phyloP scores from a whole-genome alignment of 2,113 vertebrate species.

The Peucedramus taeniatus region DNA sequence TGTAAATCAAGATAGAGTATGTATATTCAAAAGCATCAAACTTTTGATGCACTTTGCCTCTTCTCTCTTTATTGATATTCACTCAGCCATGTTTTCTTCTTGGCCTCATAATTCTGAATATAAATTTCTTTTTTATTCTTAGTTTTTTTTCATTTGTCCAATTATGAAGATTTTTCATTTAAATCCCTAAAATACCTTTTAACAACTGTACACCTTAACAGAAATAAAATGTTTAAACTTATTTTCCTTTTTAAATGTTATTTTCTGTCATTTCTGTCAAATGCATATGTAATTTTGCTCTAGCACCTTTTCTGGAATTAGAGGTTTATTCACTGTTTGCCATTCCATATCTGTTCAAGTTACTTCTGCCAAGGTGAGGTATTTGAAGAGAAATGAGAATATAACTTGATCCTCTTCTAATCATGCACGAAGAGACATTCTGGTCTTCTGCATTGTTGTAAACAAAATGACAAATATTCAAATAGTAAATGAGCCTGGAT shows the following conservation, averaged over 20 bases:
- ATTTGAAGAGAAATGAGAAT: neutral
- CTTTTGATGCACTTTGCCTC: neutral
- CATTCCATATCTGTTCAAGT: neutral
- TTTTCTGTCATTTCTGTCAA: neutral
- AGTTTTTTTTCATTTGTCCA: neutral
- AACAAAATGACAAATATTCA: neutral
- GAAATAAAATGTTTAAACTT: neutral
- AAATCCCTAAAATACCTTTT: neutral
- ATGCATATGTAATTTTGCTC: neutral
- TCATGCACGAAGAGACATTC: neutral
- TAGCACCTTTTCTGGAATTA: neutral
- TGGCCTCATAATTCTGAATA: neutral
- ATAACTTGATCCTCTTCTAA: neutral
- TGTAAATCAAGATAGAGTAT: neutral
- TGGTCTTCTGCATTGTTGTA: neutral
- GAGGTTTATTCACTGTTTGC: neutral
- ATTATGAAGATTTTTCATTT: neutral
- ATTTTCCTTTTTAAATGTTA: neutral
- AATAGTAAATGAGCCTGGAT: neutral
- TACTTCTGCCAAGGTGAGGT: neutral
- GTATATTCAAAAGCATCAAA: neutral
- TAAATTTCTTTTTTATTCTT: neutral
- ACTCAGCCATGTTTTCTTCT: neutral
- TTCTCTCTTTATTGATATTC: neutral
- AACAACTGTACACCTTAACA: neutral